These are phyloP conservation scores for Danio jaintianensis DNA, from an alignment of 2,797 vertebrate genomes.

Conservation along the genomic window DNA sequence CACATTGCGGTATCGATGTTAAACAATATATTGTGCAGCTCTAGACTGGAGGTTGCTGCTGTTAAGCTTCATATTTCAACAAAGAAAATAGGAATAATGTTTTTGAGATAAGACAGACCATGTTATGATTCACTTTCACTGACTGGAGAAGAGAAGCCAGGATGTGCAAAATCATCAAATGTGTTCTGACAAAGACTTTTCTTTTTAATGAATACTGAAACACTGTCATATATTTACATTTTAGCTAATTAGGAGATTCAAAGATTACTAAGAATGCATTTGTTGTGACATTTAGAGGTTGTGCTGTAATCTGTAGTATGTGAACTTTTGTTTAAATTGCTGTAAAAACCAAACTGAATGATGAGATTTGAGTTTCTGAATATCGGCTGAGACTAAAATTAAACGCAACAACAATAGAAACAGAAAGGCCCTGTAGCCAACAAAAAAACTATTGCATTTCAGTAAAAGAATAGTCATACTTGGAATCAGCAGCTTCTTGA, in stretches of 20 bases:
- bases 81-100: no score
- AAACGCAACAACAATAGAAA: not conserved
- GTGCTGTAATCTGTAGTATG: not conserved
- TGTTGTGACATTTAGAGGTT: not conserved
- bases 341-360: not conserved
- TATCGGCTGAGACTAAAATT: not conserved
- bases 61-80: no score
- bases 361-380: not conserved
- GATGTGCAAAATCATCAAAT: no score
- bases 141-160: no score
- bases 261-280: not conserved
- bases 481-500: not conserved
- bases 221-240: not conserved
- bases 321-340: conserved; percentile 3
- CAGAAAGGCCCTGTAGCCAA: not conserved
- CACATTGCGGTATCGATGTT: no score
- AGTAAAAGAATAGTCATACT: conserved; percentile 9
- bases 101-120: no score
- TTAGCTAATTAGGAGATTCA: not conserved
- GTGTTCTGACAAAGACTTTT: no score
- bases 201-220: no score
- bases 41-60: not conserved
- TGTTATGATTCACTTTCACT: no score
- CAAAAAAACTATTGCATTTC: conserved; percentile 20
- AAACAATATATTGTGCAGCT: no score